Conservation (phyloP, 2,888 invertebrate species). For the Brachyopa scutellaris region DNA sequence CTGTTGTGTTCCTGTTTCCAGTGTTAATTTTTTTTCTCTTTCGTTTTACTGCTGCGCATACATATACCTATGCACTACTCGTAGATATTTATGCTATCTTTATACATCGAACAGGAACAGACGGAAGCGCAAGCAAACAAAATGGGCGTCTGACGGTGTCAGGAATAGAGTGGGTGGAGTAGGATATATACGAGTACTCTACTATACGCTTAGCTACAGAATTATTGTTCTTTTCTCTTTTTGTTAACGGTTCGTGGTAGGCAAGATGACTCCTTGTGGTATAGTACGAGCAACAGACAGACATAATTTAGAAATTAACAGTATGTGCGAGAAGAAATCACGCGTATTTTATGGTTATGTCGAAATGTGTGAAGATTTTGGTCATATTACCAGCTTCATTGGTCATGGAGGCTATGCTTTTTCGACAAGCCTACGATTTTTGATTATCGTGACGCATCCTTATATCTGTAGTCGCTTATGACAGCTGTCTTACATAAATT, state of each 20-base stretch:
- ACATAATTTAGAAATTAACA: not conserved
- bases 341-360: no score
- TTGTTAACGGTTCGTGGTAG: not conserved
- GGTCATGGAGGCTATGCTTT: no score
- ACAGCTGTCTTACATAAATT: no score
- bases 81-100: not conserved
- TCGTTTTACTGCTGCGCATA: not conserved
- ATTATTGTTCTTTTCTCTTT: conserved; percentile 18
- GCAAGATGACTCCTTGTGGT: not conserved
- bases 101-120: conserved; percentile 15
- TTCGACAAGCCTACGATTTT: no score
- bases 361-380: no score
- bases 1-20: conserved; percentile 40
- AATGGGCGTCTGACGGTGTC: conserved; percentile 55
- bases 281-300: conserved; percentile 8
- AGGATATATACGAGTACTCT: not conserved
- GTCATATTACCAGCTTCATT: no score
- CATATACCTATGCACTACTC: no score
- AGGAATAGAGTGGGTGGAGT: conserved; percentile 1
- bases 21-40: no score
- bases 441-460: no score
- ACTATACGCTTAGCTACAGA: not conserved
- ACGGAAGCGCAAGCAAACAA: conserved; percentile 49
- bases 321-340: not conserved
- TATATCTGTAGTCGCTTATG: no score